Conservation (phyloP, 2,888 invertebrate species). For the Idaea straminata region DNA sequence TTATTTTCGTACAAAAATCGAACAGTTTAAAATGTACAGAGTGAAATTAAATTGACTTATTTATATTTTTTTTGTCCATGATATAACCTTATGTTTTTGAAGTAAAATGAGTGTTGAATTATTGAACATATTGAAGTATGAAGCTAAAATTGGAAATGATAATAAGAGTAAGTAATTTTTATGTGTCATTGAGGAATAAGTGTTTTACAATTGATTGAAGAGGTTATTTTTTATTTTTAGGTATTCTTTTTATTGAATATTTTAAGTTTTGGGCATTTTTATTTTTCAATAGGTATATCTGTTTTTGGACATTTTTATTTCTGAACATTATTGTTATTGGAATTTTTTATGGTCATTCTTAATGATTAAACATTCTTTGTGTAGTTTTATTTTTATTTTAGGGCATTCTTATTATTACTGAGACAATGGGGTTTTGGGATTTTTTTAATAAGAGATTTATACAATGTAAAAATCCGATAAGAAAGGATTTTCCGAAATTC, state of each 20-base stretch:
- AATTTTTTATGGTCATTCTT: too few species aligned
- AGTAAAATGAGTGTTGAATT: conserved; percentile 67
- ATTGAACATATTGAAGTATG: conserved; percentile 53
- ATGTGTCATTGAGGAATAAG: not conserved
- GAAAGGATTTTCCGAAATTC: too few species aligned
- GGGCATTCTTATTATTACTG: not conserved
- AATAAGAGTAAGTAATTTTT: conserved; percentile 52
- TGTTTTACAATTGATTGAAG: not conserved
- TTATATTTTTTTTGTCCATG: not conserved
- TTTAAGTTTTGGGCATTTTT: not conserved
- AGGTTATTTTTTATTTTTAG: not conserved
- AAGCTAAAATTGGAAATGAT: conserved; percentile 42
- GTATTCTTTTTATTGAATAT: too few species aligned
- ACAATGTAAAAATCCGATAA: too few species aligned
- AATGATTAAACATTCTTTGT: not conserved
- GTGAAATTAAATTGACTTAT: not conserved
- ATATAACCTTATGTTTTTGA: conserved; percentile 21
- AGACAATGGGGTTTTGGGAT: too few species aligned
- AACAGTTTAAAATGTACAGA: conserved; percentile 7
- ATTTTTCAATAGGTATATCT: not conserved
- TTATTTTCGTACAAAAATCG: conserved; percentile 11
- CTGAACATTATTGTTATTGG: too few species aligned
- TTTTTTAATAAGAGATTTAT: too few species aligned
- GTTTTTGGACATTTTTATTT: not conserved
- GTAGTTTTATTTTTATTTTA: not conserved